These are phyloP conservation scores for Xanthorhoe spadicearia DNA, from an alignment of 2,888 invertebrate genomes.

Conservation along the genomic window DNA sequence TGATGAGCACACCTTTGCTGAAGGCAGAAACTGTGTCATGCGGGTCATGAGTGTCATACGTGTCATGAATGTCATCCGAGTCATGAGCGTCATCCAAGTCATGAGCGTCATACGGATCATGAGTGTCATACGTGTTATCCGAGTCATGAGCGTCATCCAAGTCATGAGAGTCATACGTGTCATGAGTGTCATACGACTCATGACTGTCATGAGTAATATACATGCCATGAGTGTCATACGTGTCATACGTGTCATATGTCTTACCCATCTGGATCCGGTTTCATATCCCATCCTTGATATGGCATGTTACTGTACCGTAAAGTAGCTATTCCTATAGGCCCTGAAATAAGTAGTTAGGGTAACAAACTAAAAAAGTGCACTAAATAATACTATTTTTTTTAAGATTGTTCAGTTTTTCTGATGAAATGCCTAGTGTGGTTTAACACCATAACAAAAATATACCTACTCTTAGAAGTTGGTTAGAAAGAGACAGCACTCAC, in stretches of 20 bases:
- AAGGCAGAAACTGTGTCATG: neutral
- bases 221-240: neutral
- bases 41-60: neutral
- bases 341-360: constrained; percentile 63
- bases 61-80: neutral
- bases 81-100: too few species aligned
- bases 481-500: constrained; percentile 55
- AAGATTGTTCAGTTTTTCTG: too few species aligned
- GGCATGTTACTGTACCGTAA: constrained; percentile 92
- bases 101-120: neutral
- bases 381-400: too few species aligned
- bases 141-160: too few species aligned
- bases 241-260: neutral
- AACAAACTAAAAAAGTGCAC: neutral
- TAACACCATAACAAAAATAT: too few species aligned
- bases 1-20: constrained; percentile 82
- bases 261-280: constrained; percentile 86
- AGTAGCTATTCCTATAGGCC: constrained; percentile 89
- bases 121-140: constrained; percentile 60
- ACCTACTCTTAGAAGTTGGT: too few species aligned
- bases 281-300: constrained; percentile 94
- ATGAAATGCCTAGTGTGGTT: too few species aligned
- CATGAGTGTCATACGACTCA: constrained; percentile 44
- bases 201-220: too few species aligned
- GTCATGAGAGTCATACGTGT: neutral